Evolutionary conservation across 1,140 invertebrate species (phyloP).

Genomic region (Calliphora vicina): DNA sequence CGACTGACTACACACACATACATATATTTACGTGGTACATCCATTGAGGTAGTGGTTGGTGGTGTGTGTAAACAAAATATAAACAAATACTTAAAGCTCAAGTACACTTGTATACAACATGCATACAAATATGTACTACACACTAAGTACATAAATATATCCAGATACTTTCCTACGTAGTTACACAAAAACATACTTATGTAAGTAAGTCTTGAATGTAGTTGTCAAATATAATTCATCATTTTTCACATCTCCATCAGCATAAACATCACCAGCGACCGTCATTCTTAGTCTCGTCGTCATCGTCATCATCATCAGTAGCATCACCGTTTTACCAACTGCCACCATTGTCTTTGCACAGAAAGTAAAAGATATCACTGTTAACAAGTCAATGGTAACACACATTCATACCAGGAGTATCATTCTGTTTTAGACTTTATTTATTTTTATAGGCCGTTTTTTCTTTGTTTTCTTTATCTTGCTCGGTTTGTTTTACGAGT

Average conservation of each 20-base stretch:
- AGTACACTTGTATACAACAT: background rate
- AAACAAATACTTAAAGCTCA: slow-evolving; percentile 22
- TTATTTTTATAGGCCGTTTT: slow-evolving; percentile 18
- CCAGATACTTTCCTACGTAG: background rate
- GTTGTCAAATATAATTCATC: slow-evolving; percentile 30
- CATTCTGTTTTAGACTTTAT: background rate
- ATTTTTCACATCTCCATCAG: slow-evolving; percentile 10
- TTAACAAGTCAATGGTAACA: background rate
- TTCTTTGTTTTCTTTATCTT: background rate
- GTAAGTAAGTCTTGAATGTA: background rate
- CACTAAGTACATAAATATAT: too few species aligned
- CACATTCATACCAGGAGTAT: background rate
- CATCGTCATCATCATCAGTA: background rate
- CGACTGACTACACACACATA: too few species aligned
- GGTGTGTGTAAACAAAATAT: background rate
- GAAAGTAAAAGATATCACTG: background rate
- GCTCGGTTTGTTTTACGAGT: background rate
- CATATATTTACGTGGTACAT: too few species aligned
- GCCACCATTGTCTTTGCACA: background rate
- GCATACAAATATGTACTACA: too few species aligned
- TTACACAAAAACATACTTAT: background rate
- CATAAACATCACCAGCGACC: background rate
- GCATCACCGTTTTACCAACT: background rate
- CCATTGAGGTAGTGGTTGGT: too few species aligned
- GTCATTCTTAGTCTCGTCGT: too few species aligned